Percentiles rank a stretch among this genome's conserved stretches.
phyloP scores from a whole-genome alignment of 1,140 invertebrate genomes.

The Eurosta solidaginis region DNA sequence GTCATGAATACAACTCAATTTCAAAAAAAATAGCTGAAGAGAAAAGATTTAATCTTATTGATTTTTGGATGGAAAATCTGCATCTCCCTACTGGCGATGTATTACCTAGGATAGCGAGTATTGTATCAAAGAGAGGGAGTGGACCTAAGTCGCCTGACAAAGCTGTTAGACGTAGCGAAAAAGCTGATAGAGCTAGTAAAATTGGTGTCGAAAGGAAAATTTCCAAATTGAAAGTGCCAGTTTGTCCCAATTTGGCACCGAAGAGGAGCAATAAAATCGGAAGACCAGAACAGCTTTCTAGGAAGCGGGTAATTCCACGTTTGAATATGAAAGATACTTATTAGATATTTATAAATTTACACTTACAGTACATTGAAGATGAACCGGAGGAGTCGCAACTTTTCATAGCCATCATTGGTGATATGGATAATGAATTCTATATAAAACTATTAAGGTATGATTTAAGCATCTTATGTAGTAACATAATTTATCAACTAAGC shows the following conservation, averaged over 20 bases:
- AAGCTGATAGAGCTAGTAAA: too few relatives aligned
- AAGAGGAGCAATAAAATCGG: slow-evolving; percentile 13
- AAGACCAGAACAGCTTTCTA: not conserved
- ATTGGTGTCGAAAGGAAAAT: not conserved
- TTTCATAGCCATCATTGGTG: slow-evolving; percentile 29
- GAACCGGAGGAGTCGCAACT: slow-evolving; percentile 25
- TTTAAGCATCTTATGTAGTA: too few relatives aligned
- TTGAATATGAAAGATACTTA: not conserved
- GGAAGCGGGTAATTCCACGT: not conserved
- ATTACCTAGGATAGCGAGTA: not conserved
- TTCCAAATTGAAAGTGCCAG: not conserved
- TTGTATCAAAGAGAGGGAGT: not conserved
- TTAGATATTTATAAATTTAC: not conserved
- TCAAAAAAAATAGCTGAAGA: slow-evolving; percentile 18
- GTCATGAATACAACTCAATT: not conserved
- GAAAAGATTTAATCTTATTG: slow-evolving; percentile 11
- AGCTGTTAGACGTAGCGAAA: too few relatives aligned
- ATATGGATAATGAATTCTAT: slow-evolving; percentile 23
- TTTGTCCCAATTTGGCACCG: not conserved
- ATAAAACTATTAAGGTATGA: slow-evolving; percentile 29
- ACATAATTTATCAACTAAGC: too few relatives aligned
- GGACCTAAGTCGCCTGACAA: not conserved
- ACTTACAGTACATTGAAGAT: slow-evolving; percentile 34
- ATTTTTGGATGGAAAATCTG: slow-evolving; percentile 25
- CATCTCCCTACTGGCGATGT: not conserved